These are phyloP conservation scores for Lysandra coridon DNA, from an alignment of 2,888 invertebrate species.

Conservation along the genomic window DNA sequence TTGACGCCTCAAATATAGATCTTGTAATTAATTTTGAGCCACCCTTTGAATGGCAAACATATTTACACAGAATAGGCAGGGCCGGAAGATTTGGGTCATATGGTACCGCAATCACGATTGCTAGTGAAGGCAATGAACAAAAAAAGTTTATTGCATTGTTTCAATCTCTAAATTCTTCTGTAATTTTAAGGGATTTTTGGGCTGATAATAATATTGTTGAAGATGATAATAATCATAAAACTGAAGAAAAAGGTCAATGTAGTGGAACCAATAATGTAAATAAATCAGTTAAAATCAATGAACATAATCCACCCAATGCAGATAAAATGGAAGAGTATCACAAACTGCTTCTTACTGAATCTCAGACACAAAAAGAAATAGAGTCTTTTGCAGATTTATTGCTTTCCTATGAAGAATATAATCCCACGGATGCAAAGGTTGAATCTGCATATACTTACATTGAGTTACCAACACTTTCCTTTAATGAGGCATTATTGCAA, in stretches of 20 bases:
- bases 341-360: conserved; percentile 49
- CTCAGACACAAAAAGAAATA: conserved; percentile 44
- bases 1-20: conserved; percentile 96
- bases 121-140: conserved; percentile 84
- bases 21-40: conserved; percentile 95
- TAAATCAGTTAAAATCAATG: background rate
- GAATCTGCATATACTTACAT: conserved; percentile 36
- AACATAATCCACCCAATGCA: conserved; percentile 15
- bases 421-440: background rate
- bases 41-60: conserved; percentile 89
- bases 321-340: conserved; percentile 45
- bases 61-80: conserved; percentile 96
- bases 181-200: conserved; percentile 57
- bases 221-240: conserved; percentile 11
- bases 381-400: conserved; percentile 57
- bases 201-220: conserved; percentile 36
- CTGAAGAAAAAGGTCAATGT: background rate
- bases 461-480: conserved; percentile 27
- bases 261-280: background rate
- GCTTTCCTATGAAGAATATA: conserved; percentile 49
- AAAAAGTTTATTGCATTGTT: conserved; percentile 80
- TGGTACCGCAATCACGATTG: conserved; percentile 89
- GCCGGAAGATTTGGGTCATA: conserved; percentile 96
- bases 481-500: background rate
- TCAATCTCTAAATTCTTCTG: conserved; percentile 72